Evolutionary conservation across 2,797 vertebrate genomes (phyloP), one percentile per base, ranked within the genome.

Genomic region (Hippopotamyrus pictus): DNA sequence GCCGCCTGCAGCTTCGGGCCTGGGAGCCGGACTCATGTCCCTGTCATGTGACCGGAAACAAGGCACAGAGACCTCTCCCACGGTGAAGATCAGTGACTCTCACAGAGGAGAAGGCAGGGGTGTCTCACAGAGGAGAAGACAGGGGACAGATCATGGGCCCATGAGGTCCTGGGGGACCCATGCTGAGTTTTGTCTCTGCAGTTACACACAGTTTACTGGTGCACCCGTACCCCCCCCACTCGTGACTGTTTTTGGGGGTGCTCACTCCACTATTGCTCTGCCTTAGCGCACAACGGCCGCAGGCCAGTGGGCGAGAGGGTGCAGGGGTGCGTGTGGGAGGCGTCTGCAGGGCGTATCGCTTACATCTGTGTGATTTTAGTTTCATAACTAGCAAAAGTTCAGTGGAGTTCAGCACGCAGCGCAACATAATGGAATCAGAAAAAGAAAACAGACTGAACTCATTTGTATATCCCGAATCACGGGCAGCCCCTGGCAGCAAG

Each of bases 221-320:
- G 46, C 50, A 59, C 62, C 33, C 51, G 25, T 73, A 37, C 29
- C 29, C 29, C 29, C 29, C 29, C 29, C 1, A 37, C 65, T 73
- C 29, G 50, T 59, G 19, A 33, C 29, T 53, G 87, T 88, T 90
- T 88, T 37, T 22, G 76, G 76, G 83, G 62, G 25, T 50, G 65
- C 46, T 29, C 44, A 11, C 51, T 90, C 86, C 33, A 51, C 88
- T 87, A 89, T 86, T 90, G 88, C 87, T 89, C 37, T 41, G 69
- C 6, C 14, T 76, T 17, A 19, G 5, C 17, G 5, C 37, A n/a
- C 14, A 6, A 7, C 7, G 12, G 17, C 37, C 5, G 37, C 73
- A 7, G 19, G 41, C 44, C 7, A 29, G 51, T 41, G 51, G 51
- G 29, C 6, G 33, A 14, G 88, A 62, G 33, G 46, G n/a, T 9